Base-by-base conservation (phyloP, 2,888 invertebrate species). In the Spialia ferax region DNA sequence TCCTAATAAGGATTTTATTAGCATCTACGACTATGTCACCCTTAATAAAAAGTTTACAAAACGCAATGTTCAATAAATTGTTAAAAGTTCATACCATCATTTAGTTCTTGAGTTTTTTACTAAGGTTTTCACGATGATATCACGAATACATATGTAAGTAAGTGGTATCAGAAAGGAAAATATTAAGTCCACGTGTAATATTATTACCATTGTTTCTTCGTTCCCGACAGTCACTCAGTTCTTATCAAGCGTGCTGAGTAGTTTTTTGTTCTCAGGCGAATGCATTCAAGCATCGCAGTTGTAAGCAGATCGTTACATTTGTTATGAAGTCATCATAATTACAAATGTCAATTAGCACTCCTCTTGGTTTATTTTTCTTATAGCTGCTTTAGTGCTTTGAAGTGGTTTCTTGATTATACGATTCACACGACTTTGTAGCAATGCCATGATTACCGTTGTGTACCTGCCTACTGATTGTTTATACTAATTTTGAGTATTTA, bases 321-420 rank as follows among this genome's bases (percentile, higher is more conserved):
- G 57, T 64, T 64, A 64, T 64, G 57, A 64, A 57, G 64, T 64
- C 56, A 45, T 70, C 63, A 64, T 69, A 57, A 45, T 57, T 48
- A 64, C 57, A 50, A 57, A 64, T 57, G 63, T 63, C 63, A 63
- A 63, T 63, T 63, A 63, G 48, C 56, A 56, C 55, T 42, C 20
- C 38, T 20, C 38, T n/a, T 20, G 45, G 23, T 26, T 63, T 45
- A 38, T 55, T 42, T 48, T 48, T 23, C 42, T 15, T 62, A 68
- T 57, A 38, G 56, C 48, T 50, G 26, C 56, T n/a, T 20, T 59
- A 0, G 20, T 20, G 10, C 13, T 20, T 18, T 38, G 22, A 38
- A 57, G 38, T 59, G 26, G 23, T 59, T 42, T 5, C 7, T 63
- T 63, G 55, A 56, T 55, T 35, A 15, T 2, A 15, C 15, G 7